Evolutionary conservation across 2,797 vertebrate species (phyloP).

Genomic region (Platyrinchus mystaceus): DNA sequence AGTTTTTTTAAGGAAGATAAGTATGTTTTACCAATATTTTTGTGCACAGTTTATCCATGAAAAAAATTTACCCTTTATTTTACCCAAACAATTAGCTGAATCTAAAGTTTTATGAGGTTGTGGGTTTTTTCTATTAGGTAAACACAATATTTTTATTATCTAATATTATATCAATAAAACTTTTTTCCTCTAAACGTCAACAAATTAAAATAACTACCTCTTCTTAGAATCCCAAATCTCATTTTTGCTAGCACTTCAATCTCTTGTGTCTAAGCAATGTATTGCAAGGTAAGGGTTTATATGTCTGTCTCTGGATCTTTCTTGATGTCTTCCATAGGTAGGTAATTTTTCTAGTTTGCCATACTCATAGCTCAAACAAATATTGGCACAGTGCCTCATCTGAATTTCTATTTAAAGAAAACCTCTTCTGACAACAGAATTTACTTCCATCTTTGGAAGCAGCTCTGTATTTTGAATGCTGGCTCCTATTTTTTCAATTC

Average conservation of each 20-base stretch:
- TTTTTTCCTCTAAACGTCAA: neutral
- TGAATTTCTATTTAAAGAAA: neutral
- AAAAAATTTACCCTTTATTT: neutral
- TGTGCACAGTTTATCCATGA: neutral
- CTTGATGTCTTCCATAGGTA: neutral
- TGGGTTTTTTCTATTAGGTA: neutral
- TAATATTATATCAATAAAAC: neutral
- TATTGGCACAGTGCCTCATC: neutral
- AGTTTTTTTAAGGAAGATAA: neutral
- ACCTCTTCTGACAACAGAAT: neutral
- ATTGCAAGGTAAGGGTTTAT: neutral
- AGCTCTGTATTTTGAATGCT: neutral
- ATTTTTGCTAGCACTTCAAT: neutral
- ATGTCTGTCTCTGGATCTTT: neutral
- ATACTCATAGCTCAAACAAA: neutral
- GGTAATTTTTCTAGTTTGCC: neutral
- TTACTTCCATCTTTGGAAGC: neutral
- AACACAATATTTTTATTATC: neutral
- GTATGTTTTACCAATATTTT: neutral
- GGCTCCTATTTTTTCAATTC: neutral
- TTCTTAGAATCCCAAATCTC: neutral
- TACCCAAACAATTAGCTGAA: neutral
- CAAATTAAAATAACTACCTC: neutral
- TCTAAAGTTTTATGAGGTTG: neutral
- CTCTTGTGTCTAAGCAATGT: neutral